Conservation (phyloP, 2,113 vertebrate genomes). For the Pterocles gutturalis region DNA sequence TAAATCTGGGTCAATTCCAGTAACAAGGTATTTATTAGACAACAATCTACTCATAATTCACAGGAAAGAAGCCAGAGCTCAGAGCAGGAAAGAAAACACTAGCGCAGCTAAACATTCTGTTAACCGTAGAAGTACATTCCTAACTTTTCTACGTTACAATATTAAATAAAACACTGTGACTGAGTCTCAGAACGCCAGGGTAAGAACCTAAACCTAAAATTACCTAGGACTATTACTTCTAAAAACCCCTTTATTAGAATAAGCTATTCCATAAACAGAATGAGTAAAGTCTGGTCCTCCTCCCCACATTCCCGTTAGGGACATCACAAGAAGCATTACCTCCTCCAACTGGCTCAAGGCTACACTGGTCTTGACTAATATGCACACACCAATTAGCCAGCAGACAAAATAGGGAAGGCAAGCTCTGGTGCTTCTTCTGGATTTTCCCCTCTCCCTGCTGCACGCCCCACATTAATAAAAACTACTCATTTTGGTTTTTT, state of each 20-base stretch:
- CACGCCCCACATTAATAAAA: not conserved
- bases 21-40: not conserved
- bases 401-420: not conserved
- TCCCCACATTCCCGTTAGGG: not conserved
- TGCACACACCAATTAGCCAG: not conserved
- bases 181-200: not conserved
- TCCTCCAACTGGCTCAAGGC: not conserved
- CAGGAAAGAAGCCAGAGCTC: not conserved
- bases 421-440: not conserved
- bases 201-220: not conserved
- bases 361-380: too few relatives aligned
- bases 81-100: not conserved
- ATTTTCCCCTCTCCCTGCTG: not conserved
- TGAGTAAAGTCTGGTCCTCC: not conserved
- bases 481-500: fast-evolving
- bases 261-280: not conserved
- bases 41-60: not conserved
- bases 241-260: not conserved
- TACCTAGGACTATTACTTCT: not conserved
- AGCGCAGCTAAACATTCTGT: not conserved
- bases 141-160: not conserved
- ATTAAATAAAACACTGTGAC: not conserved
- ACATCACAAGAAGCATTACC: not conserved
- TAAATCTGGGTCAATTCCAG: not conserved
- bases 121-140: not conserved